phyloP scores from a whole-genome alignment of 2,797 vertebrate species.

The Notoglanidium macrostoma region DNA sequence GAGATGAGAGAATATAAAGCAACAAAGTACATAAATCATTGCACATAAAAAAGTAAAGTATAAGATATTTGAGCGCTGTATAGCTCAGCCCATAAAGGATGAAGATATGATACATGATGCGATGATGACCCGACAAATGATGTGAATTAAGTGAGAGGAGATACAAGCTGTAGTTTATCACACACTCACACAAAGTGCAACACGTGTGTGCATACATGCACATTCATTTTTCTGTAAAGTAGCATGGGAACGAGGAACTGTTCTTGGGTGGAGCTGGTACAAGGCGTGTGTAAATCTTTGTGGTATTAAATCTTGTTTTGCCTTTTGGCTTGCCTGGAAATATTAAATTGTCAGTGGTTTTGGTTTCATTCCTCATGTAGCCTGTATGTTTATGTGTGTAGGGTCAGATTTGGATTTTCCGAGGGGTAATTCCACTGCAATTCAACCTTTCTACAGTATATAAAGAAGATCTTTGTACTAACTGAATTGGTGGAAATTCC shows the following conservation, averaged over 20 bases:
- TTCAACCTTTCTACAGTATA: conserved; percentile 22
- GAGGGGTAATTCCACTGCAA: conserved; percentile 10
- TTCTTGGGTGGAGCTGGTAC: conserved; percentile 20
- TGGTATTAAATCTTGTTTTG: conserved; percentile 3
- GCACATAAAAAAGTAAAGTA: background rate
- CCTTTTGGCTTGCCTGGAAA: conserved; percentile 19
- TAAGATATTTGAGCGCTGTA: background rate
- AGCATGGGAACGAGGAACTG: background rate
- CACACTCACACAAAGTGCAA: background rate
- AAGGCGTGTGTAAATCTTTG: conserved; percentile 14
- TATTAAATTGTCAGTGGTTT: conserved; percentile 26
- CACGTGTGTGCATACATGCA: background rate
- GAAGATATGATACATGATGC: background rate
- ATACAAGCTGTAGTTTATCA: conserved; percentile 13
- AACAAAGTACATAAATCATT: conserved; percentile 40
- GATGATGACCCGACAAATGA: background rate
- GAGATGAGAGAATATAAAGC: background rate
- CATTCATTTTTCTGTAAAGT: background rate
- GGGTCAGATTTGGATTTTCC: background rate
- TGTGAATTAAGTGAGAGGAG: conserved; percentile 14
- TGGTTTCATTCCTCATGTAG: conserved; percentile 15
- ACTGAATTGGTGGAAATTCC: background rate
- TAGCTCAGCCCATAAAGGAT: background rate
- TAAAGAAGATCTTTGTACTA: conserved; percentile 14
- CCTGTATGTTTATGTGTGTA: conserved; percentile 13